A percentile compares a stretch with the other conserved stretches of the same genome.
Evolutionary conservation across 2,888 invertebrate species (phyloP).

Genomic region (Elmis aenea): DNA sequence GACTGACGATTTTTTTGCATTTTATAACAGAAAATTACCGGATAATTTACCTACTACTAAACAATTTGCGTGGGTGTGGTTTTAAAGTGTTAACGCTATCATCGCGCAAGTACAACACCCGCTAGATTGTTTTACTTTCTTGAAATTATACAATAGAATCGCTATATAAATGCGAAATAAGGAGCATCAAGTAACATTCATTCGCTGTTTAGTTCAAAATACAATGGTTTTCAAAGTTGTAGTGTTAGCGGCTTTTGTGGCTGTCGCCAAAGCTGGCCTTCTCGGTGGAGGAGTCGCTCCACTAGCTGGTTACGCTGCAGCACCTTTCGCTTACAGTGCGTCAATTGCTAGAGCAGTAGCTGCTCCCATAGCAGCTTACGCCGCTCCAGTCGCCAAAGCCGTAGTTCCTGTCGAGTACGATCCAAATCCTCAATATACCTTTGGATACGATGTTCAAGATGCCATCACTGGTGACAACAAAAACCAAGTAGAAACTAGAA

Average conservation of each 20-base stretch:
- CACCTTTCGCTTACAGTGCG: constrained; percentile 3
- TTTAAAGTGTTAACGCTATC: too few relatives aligned
- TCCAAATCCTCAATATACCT: constrained; percentile 54
- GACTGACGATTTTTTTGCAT: too few relatives aligned
- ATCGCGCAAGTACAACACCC: too few relatives aligned
- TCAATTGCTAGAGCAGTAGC: constrained; percentile 26
- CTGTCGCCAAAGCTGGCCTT: constrained; percentile 17
- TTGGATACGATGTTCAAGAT: constrained; percentile 53
- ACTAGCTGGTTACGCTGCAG: constrained; percentile 19
- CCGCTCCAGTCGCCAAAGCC: constrained; percentile 34
- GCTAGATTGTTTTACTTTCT: too few relatives aligned
- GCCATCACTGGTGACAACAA: constrained; percentile 53
- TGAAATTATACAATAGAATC: too few relatives aligned
- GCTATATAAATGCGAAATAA: too few relatives aligned
- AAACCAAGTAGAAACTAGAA: constrained; percentile 52
- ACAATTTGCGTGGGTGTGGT: too few relatives aligned
- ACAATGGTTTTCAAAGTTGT: constrained; percentile 4
- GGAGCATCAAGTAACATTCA: too few relatives aligned
- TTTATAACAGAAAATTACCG: too few relatives aligned
- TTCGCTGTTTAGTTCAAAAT: too few relatives aligned
- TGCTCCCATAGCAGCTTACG: constrained; percentile 40
- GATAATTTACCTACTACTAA: too few relatives aligned
- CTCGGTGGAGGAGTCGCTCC: constrained; percentile 21
- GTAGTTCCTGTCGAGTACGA: constrained; percentile 45
- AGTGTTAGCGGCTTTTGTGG: constrained; percentile 6